phyloP scores from a whole-genome alignment of 92 coral and sea anemone species.

The Palythoa grandiflora region DNA sequence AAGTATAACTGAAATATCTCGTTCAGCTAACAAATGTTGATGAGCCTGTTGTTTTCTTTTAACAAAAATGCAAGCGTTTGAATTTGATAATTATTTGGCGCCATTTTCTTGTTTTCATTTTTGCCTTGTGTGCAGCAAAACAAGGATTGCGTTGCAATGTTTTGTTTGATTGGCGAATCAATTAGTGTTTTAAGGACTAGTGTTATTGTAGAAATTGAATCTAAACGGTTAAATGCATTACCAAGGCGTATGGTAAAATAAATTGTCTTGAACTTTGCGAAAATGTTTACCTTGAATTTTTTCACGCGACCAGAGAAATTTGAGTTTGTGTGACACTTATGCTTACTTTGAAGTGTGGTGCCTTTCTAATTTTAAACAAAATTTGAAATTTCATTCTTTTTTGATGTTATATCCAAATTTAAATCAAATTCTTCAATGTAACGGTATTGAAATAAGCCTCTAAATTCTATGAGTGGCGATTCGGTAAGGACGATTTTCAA shows the following conservation, averaged over 20 bases:
- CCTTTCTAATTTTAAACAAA: not conserved
- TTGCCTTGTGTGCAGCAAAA: not conserved
- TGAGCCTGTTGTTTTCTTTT: not conserved
- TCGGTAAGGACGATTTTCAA: not conserved
- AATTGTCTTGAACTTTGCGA: not conserved
- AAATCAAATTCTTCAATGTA: slow-evolving; percentile 16
- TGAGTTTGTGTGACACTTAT: not conserved
- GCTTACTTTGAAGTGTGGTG: not conserved
- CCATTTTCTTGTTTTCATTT: not conserved
- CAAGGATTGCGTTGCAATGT: not conserved
- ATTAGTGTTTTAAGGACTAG: not conserved
- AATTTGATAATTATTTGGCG: not conserved
- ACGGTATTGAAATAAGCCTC: slow-evolving; percentile 10
- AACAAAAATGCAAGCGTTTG: not conserved
- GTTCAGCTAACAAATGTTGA: not conserved
- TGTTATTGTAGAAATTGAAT: not conserved
- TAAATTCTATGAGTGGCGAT: not conserved
- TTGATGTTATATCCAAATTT: not conserved
- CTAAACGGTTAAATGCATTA: not conserved
- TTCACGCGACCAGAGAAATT: not conserved
- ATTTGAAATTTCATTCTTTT: not conserved
- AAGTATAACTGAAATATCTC: not conserved
- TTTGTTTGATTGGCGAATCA: not conserved
- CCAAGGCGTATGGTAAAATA: not conserved
- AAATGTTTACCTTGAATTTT: not conserved